Conservation (phyloP, 2,797 vertebrate species). For the Hoplostethus atlanticus region DNA sequence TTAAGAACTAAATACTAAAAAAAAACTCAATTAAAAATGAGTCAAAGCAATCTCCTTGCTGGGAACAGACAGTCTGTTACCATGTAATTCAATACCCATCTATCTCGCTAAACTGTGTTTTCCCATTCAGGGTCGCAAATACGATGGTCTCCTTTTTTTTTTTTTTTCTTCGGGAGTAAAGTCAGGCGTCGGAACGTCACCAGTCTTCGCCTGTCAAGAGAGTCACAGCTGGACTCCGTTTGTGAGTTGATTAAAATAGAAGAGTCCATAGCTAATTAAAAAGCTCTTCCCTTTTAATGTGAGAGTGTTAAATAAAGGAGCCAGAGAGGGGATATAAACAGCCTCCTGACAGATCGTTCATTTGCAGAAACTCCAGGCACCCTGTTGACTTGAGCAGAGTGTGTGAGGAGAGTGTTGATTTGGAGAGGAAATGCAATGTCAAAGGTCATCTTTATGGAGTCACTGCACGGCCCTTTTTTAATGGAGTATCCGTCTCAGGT, state of each 20-base stretch:
- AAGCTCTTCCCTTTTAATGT: slow-evolving; percentile 83
- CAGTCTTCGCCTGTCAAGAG: slow-evolving; percentile 83
- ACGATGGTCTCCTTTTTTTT: slow-evolving; percentile 44
- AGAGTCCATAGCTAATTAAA: slow-evolving; percentile 87
- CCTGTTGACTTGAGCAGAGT: slow-evolving; percentile 67
- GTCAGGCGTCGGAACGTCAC: slow-evolving; percentile 77
- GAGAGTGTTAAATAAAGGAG: slow-evolving; percentile 84
- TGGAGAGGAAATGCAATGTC: slow-evolving; percentile 60
- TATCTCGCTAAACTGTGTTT: slow-evolving; percentile 76
- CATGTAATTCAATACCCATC: slow-evolving; percentile 77
- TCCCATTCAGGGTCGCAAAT: slow-evolving; percentile 65
- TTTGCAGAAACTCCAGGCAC: slow-evolving; percentile 81
- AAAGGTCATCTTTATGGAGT: slow-evolving; percentile 68
- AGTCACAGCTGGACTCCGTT: slow-evolving; percentile 84
- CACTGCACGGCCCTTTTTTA: slow-evolving; percentile 33
- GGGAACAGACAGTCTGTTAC: slow-evolving; percentile 71
- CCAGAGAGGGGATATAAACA: slow-evolving; percentile 81
- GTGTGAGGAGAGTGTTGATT: slow-evolving; percentile 77
- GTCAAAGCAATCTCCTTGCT: slow-evolving; percentile 59
- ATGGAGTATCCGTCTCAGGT: slow-evolving; percentile 55
- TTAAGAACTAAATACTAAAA: slow-evolving; percentile 49
- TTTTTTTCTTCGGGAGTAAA: slow-evolving; percentile 39
- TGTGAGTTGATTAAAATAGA: slow-evolving; percentile 87
- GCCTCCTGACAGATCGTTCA: slow-evolving; percentile 84
- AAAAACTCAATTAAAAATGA: slow-evolving; percentile 54